These are phyloP conservation scores for Aegithalos caudatus DNA, from an alignment of 2,113 vertebrate species.

Conservation along the genomic window DNA sequence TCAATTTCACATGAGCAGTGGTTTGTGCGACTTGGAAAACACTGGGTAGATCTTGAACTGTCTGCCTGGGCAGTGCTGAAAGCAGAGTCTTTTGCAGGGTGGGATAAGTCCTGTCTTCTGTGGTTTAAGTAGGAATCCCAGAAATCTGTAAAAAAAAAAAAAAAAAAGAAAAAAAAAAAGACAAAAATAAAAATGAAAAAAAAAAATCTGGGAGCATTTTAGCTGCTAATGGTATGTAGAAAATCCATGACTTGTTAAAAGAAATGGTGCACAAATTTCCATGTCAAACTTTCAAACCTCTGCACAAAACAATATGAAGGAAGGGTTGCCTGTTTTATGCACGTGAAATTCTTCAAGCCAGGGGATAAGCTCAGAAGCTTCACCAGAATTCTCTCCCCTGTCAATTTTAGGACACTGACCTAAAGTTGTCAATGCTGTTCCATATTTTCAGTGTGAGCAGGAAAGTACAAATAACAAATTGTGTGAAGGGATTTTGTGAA, in stretches of 20 bases:
- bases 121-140: conserved; percentile 85
- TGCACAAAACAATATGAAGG: not conserved
- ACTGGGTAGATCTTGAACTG: conserved; percentile 10
- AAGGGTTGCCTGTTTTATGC: not conserved
- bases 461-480: not conserved
- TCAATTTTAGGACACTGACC: not conserved
- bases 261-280: not conserved
- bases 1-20: conserved; percentile 79
- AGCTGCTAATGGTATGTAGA: not conserved
- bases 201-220: not conserved
- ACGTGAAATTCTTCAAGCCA: not conserved
- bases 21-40: conserved; percentile 35
- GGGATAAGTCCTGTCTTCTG: not conserved
- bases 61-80: not conserved
- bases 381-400: not conserved
- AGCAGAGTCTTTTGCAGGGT: conserved; percentile 7
- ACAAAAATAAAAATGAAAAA: not conserved
- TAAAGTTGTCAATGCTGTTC: not conserved
- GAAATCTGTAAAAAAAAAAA: conserved; percentile 82
- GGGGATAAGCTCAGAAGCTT: not conserved
- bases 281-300: not conserved
- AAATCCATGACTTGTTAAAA: not conserved
- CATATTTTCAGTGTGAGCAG: not conserved
- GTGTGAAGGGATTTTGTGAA: too few relatives aligned
- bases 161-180: too few relatives aligned